These are phyloP conservation scores for Sphaerophoria rueppellii DNA, from an alignment of 2,888 invertebrate genomes.

Conservation along the genomic window DNA sequence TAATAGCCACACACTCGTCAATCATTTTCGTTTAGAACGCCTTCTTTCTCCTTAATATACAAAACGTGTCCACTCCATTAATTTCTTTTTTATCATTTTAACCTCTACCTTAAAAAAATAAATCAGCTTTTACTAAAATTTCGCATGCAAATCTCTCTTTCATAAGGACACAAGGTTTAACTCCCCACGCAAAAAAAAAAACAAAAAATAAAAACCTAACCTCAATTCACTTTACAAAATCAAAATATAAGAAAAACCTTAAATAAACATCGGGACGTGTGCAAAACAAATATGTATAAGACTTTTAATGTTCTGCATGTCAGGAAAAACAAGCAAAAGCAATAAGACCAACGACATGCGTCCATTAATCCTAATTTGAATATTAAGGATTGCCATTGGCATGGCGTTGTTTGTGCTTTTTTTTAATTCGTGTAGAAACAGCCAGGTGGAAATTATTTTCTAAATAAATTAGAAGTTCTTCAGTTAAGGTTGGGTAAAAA, in stretches of 20 bases:
- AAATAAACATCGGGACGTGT: slow-evolving; percentile 4
- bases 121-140: slow-evolving; percentile 10
- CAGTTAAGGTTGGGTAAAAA: too few relatives aligned
- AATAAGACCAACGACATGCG: neutral
- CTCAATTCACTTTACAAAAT: neutral
- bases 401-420: too few relatives aligned
- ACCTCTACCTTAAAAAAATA: neutral
- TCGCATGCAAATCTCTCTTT: slow-evolving; percentile 13
- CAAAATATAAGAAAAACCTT: slow-evolving; percentile 5
- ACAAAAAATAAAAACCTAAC: neutral
- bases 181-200: neutral
- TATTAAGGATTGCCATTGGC: slow-evolving; percentile 2
- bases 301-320: slow-evolving; percentile 14
- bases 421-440: too few relatives aligned
- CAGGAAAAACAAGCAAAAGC: slow-evolving; percentile 3
- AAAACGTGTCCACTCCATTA: slow-evolving; percentile 11
- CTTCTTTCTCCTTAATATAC: neutral
- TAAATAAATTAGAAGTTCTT: too few relatives aligned
- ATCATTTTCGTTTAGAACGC: neutral
- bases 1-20: neutral
- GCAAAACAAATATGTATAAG: slow-evolving; percentile 1
- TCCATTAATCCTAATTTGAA: slow-evolving; percentile 28
- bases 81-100: slow-evolving; percentile 2
- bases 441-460: too few relatives aligned
- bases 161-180: neutral